Evolutionary conservation across 2,888 invertebrate genomes (phyloP), one percentile per base, ranked within the genome.

Genomic region (Branchellion lobata): DNA sequence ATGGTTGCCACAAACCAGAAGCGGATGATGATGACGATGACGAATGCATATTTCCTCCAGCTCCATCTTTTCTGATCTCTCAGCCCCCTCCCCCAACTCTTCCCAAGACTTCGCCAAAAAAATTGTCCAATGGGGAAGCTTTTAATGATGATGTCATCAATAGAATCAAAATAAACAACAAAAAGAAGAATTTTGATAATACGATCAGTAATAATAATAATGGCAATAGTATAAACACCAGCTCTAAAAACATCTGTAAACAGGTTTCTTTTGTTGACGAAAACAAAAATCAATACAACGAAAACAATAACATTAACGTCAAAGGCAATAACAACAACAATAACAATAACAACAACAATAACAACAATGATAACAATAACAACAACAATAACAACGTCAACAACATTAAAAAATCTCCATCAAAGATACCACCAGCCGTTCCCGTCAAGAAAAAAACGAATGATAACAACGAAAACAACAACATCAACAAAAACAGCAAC

Each of bases 331-430:
- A 33, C 33, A 33, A 69, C 27, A 69, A 24, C 14, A 18, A 33
- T n/a, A 69, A 69, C 69, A 69, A n/a, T n/a, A 69, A 31, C 18
- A 65, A 65, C 65, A 65, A 65, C 29, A 29, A 65, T 21, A 27
- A 65, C 69, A 69, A 69, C 69, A 27, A 69, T 3, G 29, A 65
- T 8, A n/a, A 65, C 65, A 65, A 65, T n/a, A 29, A 65, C 65
- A 29, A 65, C 65, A 29, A 65, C 65, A 65, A 65, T 8, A 65
- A 27, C 65, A 65, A 65, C 65, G 29, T 11, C n/a, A 21, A 65
- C 65, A 65, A 65, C 65, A 65, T 27, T 3, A 65, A 51, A 51
- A 11, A 11, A 51, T 51, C 21, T 18, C 51, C 21, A 51, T 18
- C 51, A 51, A 51, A 11, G 11, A 18, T 18, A 51, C 11, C 21